Evolutionary conservation across 2,888 invertebrate species (phyloP), one percentile per base, ranked within the genome.

Genomic region (Acronicta psi): DNA sequence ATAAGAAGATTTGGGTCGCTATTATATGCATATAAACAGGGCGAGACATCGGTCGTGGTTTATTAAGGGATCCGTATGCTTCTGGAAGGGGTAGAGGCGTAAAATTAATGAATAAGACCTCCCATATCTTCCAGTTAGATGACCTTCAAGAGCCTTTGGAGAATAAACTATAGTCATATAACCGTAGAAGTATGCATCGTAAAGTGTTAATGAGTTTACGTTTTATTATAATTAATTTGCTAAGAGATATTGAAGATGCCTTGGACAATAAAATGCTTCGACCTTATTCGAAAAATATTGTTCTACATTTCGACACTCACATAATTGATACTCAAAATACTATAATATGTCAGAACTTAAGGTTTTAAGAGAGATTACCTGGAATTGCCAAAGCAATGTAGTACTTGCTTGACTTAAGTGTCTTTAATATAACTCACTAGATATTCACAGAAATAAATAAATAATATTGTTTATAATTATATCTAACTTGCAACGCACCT

Each of bases 11-110:
- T 87, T 88, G 85, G 86, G 86, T 78, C 80, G 82, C 86, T 80
- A 88, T 91, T 91, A 89, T 89, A 87, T 85, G 85, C 88, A 85
- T 89, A 90, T 90, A 83, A 89, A 88, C 84, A 85, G 83, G 83
- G 81, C 79, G 84, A 84, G 83, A 85, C 85, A 84, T 83, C 77
- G 85, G 82, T 76, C 80, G 80, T 79, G 81, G 87, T 91, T 88
- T 89, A 90, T 90, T 88, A 87, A 78, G 68, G 77, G 75, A 71
- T 69, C 69, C 74, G 73, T 74, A 78, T 78, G 82, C 76, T 75
- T 57, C 72, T 77, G 64, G 70, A 74, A 66, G 75, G 67, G 73
- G 57, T 76, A 52, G 49, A 59, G 62, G 61, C 60, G 62, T 77
- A 74, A 77, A 77, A 77, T 75, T 75, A 75, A 77, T 75, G 72